Conservation (phyloP, 2,797 vertebrate genomes). For the Esox lucius region DNA sequence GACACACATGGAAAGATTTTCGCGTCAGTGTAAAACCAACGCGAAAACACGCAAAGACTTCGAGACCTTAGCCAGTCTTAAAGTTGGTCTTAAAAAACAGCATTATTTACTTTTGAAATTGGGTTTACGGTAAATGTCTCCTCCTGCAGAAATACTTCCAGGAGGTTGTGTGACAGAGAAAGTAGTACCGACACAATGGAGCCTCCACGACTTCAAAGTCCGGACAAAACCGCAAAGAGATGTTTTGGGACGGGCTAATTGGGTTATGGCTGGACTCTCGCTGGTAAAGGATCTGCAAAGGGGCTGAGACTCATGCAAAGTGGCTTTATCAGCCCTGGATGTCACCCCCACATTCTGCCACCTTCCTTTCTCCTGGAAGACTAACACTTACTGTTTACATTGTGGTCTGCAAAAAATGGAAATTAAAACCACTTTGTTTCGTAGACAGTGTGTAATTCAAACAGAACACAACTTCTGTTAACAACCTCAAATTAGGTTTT, state of each 20-base stretch:
- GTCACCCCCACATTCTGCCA: conserved; percentile 3
- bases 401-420: conserved; percentile 43
- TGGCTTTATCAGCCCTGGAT: conserved; percentile 11
- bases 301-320: conserved; percentile 42
- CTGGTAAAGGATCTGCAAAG: conserved; percentile 38
- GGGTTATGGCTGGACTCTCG: conserved; percentile 29
- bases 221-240: conserved; percentile 29
- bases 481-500: conserved; percentile 38
- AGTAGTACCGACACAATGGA: conserved; percentile 35
- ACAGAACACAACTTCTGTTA: conserved; percentile 25
- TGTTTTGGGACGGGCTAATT: conserved; percentile 39
- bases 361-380: conserved; percentile 43
- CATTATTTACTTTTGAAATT: conserved; percentile 30
- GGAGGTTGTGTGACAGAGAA: conserved; percentile 39
- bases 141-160: conserved; percentile 27
- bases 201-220: conserved; percentile 26
- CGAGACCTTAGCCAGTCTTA: conserved; percentile 19
- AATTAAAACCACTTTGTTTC: conserved; percentile 32
- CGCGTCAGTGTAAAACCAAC: conserved; percentile 39
- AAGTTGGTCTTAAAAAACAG: conserved; percentile 4
- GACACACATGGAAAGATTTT: conserved; percentile 22
- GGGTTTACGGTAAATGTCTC: conserved; percentile 43
- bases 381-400: conserved; percentile 43
- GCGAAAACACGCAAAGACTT: conserved; percentile 42
- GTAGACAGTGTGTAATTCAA: conserved; percentile 25